phyloP scores from a whole-genome alignment of 1,140 invertebrate genomes.

The Diuraphis noxia region DNA sequence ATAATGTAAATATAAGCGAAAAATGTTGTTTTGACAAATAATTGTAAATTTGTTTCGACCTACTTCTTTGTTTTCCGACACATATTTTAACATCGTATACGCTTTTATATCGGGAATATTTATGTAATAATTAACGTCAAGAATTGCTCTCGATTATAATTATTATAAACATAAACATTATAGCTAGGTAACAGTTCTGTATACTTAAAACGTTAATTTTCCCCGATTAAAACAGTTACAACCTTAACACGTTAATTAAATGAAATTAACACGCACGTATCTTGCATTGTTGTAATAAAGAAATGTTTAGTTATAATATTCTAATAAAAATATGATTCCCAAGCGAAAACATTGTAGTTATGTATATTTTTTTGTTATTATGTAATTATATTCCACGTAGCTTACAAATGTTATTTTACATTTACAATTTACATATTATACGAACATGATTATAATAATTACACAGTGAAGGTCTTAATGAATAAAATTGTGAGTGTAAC shows the following conservation, averaged over 20 bases:
- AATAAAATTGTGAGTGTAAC: conserved; percentile 1
- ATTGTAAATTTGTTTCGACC: not conserved
- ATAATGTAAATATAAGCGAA: not conserved
- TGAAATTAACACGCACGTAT: conserved; percentile 28
- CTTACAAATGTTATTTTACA: not conserved
- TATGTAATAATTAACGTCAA: not conserved
- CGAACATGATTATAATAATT: not conserved
- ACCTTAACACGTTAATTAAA: conserved; percentile 23
- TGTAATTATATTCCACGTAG: not conserved
- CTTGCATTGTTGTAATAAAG: not conserved
- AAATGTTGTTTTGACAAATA: not conserved
- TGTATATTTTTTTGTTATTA: conserved; percentile 7
- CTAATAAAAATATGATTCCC: conserved; percentile 17
- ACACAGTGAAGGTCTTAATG: not conserved
- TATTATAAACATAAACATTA: not conserved
- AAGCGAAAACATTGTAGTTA: not conserved
- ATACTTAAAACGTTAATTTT: conserved; percentile 1
- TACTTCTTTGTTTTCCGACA: not conserved
- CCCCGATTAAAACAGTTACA: not conserved
- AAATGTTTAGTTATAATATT: conserved; percentile 12
- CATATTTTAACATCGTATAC: not conserved
- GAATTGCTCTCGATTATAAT: not conserved
- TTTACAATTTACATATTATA: conserved; percentile 5
- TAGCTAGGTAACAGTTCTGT: not conserved
- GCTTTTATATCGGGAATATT: not conserved